Conservation (phyloP, 2,888 invertebrate genomes). For the Ormyrus pomaceus region DNA sequence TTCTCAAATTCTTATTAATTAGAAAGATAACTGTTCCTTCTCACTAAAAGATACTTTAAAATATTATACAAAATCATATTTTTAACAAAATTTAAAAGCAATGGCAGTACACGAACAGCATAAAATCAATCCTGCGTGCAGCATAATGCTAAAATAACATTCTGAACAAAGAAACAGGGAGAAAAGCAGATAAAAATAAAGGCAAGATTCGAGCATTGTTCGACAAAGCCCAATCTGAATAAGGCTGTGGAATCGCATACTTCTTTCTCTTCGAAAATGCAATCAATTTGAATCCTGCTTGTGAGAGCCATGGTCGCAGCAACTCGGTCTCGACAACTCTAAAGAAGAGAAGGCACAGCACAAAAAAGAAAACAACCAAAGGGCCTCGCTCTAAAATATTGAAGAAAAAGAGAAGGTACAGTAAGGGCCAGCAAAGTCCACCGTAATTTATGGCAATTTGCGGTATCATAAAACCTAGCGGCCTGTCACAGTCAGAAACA, state of each 20-base stretch:
- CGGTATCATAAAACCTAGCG: conserved; percentile 1
- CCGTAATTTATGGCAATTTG: conserved; percentile 35
- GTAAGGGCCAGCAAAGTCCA: neutral
- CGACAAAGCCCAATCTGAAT: conserved; percentile 59
- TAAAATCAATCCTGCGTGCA: too few relatives aligned
- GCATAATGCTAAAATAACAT: too few relatives aligned
- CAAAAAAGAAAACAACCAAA: conserved; percentile 1
- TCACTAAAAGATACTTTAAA: too few relatives aligned
- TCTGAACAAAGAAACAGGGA: neutral
- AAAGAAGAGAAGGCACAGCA: conserved; percentile 6
- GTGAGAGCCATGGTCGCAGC: neutral
- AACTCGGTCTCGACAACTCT: neutral
- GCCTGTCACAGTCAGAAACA: neutral
- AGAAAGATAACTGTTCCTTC: too few relatives aligned
- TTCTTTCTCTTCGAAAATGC: conserved; percentile 37
- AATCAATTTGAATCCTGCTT: conserved; percentile 12
- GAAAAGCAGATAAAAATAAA: neutral
- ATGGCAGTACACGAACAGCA: too few relatives aligned
- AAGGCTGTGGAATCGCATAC: conserved; percentile 58
- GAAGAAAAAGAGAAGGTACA: conserved; percentile 5
- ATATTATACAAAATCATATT: too few relatives aligned
- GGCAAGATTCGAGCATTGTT: conserved; percentile 55
- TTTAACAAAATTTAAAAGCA: too few relatives aligned
- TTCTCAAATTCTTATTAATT: too few relatives aligned
- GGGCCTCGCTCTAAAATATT: neutral